Base-by-base conservation (phyloP, 2,113 vertebrate genomes). In the Callorhinus ursinus region DNA sequence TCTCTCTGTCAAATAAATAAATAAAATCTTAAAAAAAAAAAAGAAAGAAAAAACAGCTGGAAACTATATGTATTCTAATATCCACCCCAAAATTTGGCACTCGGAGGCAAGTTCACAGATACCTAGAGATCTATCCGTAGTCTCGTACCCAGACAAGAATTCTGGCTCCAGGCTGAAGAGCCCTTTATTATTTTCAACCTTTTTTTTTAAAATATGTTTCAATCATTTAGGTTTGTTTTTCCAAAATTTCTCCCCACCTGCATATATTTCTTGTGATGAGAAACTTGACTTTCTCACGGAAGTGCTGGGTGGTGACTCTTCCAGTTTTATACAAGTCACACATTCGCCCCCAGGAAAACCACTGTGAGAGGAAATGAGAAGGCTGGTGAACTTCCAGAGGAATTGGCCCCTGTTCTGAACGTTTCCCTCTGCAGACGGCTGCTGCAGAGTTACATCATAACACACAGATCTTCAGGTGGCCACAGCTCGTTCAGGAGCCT, bases 371-470 rank as follows among this genome's bases (percentile, higher is more conserved):
- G 53, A 53, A 84, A 13, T 14, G 10, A 87, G 21, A 61, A 80
- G n/a, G 39, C 55, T n/a, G 24, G 21, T 57, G 28, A 33, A 22
- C 7, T 28, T 72, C 55, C 15, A 59, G 39, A 72, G 28, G 57
- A 87, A 74, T 31, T 42, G 57, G 33, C 15, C 49, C 10, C 0
- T 5, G 3, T 69, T 72, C 69, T 46, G 67, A 42, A 24, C 13
- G 16, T 21, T 57, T 71, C 49, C 57, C 33, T 22, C 51, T 61
- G 13, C 31, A 51, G 57, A 18, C 1, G 0, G 39, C 21, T 39
- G 59, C 14, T 3, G 2, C 13, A 46, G 28, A 12, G 0, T 53
- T 19, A 4, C 26, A 1, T 28, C 61, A 1, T 21, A 22, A 59
- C 18, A 59, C 18, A n/a, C 3, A 21, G 31, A 16, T 19, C 88